These are phyloP conservation scores for Plectrocnemia conspersa DNA, from an alignment of 1,140 invertebrate species.

Conservation along the genomic window DNA sequence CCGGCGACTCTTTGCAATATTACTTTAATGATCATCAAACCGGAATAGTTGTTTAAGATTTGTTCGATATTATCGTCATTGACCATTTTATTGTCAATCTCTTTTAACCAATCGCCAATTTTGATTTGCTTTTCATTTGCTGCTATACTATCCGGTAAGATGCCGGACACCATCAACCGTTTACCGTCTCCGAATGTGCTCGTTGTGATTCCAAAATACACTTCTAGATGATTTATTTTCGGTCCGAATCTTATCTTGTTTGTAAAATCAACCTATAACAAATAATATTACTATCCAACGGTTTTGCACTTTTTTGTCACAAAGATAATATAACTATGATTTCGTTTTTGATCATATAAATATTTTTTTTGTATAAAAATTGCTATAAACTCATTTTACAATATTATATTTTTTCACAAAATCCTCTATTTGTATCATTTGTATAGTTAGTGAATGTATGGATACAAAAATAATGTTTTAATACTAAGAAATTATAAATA, in stretches of 20 bases:
- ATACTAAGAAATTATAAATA: no score
- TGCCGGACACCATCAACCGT: constrained; percentile 59
- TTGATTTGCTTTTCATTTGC: constrained; percentile 56
- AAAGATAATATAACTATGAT: constrained; percentile 1
- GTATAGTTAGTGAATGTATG: neutral
- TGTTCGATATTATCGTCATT: constrained; percentile 47
- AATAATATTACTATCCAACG: neutral
- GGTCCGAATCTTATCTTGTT: constrained; percentile 55
- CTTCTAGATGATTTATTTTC: constrained; percentile 54
- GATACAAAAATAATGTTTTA: neutral
- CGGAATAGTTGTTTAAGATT: constrained; percentile 30
- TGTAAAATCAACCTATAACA: constrained; percentile 43
- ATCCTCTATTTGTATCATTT: no score
- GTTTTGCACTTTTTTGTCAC: neutral
- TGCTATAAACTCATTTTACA: no score
- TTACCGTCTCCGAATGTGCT: constrained; percentile 55
- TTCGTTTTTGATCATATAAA: neutral
- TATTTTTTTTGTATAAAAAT: no score
- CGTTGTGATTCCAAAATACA: constrained; percentile 56
- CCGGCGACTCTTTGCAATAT: constrained; percentile 59
- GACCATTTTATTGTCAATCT: constrained; percentile 54
- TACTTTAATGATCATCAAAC: constrained; percentile 24
- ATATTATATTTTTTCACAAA: no score
- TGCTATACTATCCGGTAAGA: constrained; percentile 56
- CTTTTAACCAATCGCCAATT: constrained; percentile 60